phyloP scores from a whole-genome alignment of 1,140 invertebrate genomes.

The Hypothenemus hampei region DNA sequence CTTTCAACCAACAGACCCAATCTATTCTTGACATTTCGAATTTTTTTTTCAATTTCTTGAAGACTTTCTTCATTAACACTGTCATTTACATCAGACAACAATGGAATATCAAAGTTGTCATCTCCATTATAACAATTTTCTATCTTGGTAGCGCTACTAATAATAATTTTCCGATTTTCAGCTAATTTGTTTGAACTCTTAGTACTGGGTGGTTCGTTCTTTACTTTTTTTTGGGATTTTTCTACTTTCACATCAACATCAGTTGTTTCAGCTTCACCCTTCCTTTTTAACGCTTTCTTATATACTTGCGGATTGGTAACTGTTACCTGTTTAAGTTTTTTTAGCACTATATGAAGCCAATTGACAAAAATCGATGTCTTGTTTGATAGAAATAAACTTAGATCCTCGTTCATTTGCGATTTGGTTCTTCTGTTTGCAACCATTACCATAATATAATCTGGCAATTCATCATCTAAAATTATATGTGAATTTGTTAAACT shows the following conservation, averaged over 20 bases:
- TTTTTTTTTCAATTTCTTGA: constrained; percentile 52
- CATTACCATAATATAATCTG: constrained; percentile 97
- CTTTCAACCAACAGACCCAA: constrained; percentile 50
- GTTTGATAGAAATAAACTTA: constrained; percentile 79
- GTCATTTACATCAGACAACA: constrained; percentile 46
- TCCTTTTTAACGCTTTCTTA: constrained; percentile 41
- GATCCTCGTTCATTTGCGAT: constrained; percentile 87
- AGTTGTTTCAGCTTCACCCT: constrained; percentile 29
- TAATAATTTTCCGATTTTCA: constrained; percentile 40
- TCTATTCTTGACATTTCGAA: constrained; percentile 51
- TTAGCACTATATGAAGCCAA: constrained; percentile 85
- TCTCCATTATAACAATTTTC: constrained; percentile 7
- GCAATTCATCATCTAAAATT: constrained; percentile 80
- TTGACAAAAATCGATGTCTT: constrained; percentile 84
- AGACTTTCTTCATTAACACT: constrained; percentile 50
- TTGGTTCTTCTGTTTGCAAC: constrained; percentile 91
- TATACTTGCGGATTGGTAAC: constrained; percentile 51
- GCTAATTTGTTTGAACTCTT: constrained; percentile 36
- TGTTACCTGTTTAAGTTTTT: constrained; percentile 83
- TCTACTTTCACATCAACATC: constrained; percentile 33
- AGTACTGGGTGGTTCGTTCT: constrained; percentile 17
- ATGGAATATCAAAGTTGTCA: constrained; percentile 47
- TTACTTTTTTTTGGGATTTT: constrained; percentile 32
- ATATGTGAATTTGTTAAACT: background rate
- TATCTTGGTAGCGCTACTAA: constrained; percentile 27